Base-by-base conservation (phyloP, 1,140 invertebrate genomes). In the Chymomyza costata region DNA sequence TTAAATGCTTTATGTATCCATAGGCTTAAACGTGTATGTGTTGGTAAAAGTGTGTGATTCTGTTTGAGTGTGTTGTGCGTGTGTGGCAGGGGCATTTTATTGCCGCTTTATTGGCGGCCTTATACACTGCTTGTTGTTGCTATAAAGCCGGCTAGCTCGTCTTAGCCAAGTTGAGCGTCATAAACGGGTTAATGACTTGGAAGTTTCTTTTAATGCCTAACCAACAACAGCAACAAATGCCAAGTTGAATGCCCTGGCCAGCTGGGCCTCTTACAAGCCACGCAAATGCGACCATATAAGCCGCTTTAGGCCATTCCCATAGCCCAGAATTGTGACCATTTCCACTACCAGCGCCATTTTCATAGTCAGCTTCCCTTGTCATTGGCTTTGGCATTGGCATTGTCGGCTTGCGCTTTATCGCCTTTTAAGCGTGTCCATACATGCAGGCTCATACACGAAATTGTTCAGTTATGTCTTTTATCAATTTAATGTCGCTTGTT, bases 171-270 rank as follows among this genome's bases (percentile, higher is more conserved):
- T 73, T 80, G 58, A 65, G 73, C 73, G 67, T 39, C 67, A 80
- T 80, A 80, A 80, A 80, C 73, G 73, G 73, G 73, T 80, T 80
- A 80, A 80, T 80, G 73, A 80, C 73, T 80, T 73, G 73, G 73
- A 80, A 78, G 71, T 80, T 78, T 58, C 66, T 60, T 71, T 80
- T 71, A 80, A 78, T 80, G 76, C 67, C 54, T 48, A 44, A 46
- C n/a, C n/a, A n/a, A n/a, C n/a, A n/a, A n/a, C n/a, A n/a, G n/a
- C n/a, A n/a, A 65, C 54, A 58, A 74, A 57, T 51, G 53, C 55
- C 46, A 39, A n/a, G 44, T 45, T 65, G 51, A 57, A 0, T 52
- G 40, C 17, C 51, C 25, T 19, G 16, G 51, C 46, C 35, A 38
- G 21, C 11, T 41, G 37, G 16, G 37, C 19, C n/a, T n/a, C 19